Conservation (phyloP, 2,888 invertebrate species). For the Torymus auratus region DNA sequence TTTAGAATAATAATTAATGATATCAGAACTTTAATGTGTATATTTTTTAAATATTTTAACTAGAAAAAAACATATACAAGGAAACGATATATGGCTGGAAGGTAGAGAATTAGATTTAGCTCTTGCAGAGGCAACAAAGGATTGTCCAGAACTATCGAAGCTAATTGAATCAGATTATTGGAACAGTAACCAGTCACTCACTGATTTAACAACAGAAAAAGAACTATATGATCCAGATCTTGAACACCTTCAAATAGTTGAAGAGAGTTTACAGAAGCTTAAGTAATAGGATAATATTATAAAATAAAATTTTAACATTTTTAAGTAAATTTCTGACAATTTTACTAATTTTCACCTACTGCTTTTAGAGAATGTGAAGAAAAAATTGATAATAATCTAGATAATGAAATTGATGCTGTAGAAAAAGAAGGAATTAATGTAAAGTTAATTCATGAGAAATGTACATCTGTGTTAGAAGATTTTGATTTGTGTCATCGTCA, state of each 20-base stretch:
- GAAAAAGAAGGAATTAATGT: slow-evolving; percentile 64
- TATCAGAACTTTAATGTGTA: slow-evolving; percentile 9
- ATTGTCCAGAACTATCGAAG: slow-evolving; percentile 68
- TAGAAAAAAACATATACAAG: slow-evolving; percentile 67
- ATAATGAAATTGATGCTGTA: slow-evolving; percentile 59
- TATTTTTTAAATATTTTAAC: slow-evolving; percentile 24
- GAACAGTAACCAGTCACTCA: slow-evolving; percentile 57
- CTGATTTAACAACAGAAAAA: slow-evolving; percentile 63
- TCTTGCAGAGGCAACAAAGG: slow-evolving; percentile 64
- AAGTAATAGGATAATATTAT: slow-evolving; percentile 63
- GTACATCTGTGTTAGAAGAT: slow-evolving; percentile 61
- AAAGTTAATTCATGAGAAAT: slow-evolving; percentile 63
- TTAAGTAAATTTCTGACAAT: slow-evolving; percentile 17
- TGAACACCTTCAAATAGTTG: slow-evolving; percentile 65
- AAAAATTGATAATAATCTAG: slow-evolving; percentile 63
- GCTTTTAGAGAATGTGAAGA: slow-evolving; percentile 62
- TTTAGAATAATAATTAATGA: slow-evolving; percentile 8
- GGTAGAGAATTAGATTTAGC: slow-evolving; percentile 67
- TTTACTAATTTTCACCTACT: slow-evolving; percentile 10
- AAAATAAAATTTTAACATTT: not conserved
- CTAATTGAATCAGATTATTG: slow-evolving; percentile 61
- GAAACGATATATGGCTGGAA: slow-evolving; percentile 66
- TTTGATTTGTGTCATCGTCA: slow-evolving; percentile 63
- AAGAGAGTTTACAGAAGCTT: slow-evolving; percentile 64
- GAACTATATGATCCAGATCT: slow-evolving; percentile 65